phyloP scores from a whole-genome alignment of 64 coral and sea anemone species.

The Stichodactyla helianthus region DNA sequence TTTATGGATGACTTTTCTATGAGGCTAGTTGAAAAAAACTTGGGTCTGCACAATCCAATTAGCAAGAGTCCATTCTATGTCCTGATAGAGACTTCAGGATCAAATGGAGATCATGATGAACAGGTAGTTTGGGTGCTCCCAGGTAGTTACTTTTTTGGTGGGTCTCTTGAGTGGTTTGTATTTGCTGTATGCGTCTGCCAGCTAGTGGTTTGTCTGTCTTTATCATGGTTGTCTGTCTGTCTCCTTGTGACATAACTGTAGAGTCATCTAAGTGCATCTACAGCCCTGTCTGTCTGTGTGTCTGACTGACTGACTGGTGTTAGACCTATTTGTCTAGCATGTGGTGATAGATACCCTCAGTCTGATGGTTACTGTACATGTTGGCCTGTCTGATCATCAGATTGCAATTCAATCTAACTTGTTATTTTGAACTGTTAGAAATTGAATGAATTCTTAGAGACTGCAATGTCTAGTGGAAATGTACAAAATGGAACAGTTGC shows the following conservation, averaged over 20 bases:
- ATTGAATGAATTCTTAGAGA: conserved; percentile 70
- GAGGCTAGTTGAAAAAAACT: conserved; percentile 52
- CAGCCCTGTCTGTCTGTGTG: neutral
- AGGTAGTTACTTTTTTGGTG: neutral
- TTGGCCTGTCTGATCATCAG: too few species aligned
- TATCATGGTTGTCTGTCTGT: too few species aligned
- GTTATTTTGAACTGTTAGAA: conserved; percentile 37
- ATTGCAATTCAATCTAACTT: neutral
- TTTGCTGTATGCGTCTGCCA: too few species aligned
- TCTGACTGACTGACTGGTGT: neutral
- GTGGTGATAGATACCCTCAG: neutral
- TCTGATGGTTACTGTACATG: neutral
- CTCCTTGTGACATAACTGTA: too few species aligned
- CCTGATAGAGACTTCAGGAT: conserved; percentile 86
- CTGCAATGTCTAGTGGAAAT: conserved; percentile 52
- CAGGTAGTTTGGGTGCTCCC: conserved; percentile 34
- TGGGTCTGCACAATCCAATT: conserved; percentile 65
- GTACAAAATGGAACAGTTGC: conserved; percentile 88
- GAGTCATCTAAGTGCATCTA: neutral
- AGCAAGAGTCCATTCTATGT: conserved; percentile 82
- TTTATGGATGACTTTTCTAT: conserved; percentile 71
- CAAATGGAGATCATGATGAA: conserved; percentile 77
- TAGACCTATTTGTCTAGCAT: neutral
- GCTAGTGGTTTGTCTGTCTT: too few species aligned
- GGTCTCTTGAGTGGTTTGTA: too few species aligned